Conservation (phyloP, 2,888 invertebrate genomes). For the Hydraecia micacea region DNA sequence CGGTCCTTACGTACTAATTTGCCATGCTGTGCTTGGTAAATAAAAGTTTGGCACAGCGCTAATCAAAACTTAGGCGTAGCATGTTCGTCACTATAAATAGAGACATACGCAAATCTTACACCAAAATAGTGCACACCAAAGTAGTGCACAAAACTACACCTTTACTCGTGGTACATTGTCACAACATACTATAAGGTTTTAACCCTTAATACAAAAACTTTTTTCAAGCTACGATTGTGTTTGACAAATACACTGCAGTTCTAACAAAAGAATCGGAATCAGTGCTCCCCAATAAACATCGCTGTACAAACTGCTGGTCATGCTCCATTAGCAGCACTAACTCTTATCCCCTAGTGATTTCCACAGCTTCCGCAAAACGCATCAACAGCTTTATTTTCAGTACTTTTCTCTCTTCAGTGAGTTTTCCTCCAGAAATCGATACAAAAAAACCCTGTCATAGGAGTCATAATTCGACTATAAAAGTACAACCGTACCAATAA, state of each 20-base stretch:
- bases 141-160: background rate
- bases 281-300: constrained; percentile 12
- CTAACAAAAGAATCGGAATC: constrained; percentile 7
- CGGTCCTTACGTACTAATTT: too few relatives aligned
- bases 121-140: background rate
- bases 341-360: constrained; percentile 35
- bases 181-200: background rate
- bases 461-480: constrained; percentile 4
- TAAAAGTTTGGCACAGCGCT: constrained; percentile 7
- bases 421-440: constrained; percentile 23
- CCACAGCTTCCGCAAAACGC: constrained; percentile 19
- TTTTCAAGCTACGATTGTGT: background rate
- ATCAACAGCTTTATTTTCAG: constrained; percentile 47
- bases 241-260: background rate
- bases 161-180: too few relatives aligned
- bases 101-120: background rate
- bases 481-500: constrained; percentile 8
- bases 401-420: constrained; percentile 15
- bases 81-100: background rate
- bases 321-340: constrained; percentile 44
- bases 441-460: background rate
- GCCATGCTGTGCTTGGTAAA: background rate
- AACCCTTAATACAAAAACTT: background rate
- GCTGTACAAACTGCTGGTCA: constrained; percentile 48
- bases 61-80: constrained; percentile 27